phyloP scores from a whole-genome alignment of 64 coral and sea anemone genomes.

The Montipora sp. region DNA sequence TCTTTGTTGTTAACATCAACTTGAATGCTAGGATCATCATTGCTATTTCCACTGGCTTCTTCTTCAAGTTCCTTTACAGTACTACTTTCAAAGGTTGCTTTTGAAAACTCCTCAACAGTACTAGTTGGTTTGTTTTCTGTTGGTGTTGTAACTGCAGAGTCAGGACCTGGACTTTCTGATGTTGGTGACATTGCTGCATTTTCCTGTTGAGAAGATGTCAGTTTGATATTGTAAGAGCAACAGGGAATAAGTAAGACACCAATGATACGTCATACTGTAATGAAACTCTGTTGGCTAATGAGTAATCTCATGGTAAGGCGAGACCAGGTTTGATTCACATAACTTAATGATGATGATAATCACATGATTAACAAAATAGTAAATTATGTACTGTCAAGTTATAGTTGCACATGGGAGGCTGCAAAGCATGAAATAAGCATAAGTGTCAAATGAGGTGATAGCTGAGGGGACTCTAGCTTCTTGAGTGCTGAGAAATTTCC shows the following conservation, averaged over 20 bases:
- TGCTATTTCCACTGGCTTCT: background rate
- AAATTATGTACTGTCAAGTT: too few relatives aligned
- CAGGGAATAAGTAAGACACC: background rate
- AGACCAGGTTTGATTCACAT: too few relatives aligned
- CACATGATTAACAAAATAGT: too few relatives aligned
- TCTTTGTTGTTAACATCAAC: slow-evolving; percentile 90
- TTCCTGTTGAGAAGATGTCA: background rate
- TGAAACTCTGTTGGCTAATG: too few relatives aligned
- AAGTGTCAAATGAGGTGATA: too few relatives aligned
- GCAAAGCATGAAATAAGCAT: too few relatives aligned
- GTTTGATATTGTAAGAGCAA: background rate
- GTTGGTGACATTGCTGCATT: slow-evolving; percentile 26
- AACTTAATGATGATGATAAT: too few relatives aligned
- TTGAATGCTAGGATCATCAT: slow-evolving; percentile 74
- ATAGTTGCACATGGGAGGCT: too few relatives aligned
- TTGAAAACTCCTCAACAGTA: background rate
- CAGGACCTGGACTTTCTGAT: slow-evolving; percentile 32
- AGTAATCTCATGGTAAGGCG: too few relatives aligned
- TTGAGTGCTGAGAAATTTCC: too few relatives aligned
- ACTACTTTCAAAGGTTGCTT: background rate
- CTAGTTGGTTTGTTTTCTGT: background rate
- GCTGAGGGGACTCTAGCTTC: too few relatives aligned
- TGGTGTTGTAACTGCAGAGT: slow-evolving; percentile 10
- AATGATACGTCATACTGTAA: background rate
- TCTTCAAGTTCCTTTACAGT: background rate